Base-by-base conservation (phyloP, 2,113 vertebrate species). In the Myotis lucifugus region DNA sequence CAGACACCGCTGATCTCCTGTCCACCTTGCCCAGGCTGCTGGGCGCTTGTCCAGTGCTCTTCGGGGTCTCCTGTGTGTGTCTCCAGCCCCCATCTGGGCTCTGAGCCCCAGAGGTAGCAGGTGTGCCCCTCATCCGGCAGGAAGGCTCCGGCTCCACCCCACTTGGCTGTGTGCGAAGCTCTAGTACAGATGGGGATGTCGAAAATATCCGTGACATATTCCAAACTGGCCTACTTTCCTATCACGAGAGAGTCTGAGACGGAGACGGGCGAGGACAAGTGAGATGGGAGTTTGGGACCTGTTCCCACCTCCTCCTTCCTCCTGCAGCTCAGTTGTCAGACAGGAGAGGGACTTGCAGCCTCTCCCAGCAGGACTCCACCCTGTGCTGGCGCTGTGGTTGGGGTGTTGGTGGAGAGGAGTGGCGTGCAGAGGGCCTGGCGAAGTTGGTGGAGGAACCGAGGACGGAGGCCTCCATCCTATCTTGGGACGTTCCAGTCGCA, bases 131-230 rank as follows among this genome's bases (percentile, higher is more conserved):
- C 48, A 46, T 48, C 56, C 72, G 2, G 85, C 90, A 91, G 84
- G 90, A 84, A 95, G 90, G 61, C 90, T 78, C 70, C 34, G 56
- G 88, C 92, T 86, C 96, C 90, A 10, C 95, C 97, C 93, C 1
- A 19, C 90, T 90, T 93, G 95, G 93, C 95, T 52, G 54, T 21
- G 23, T 6, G 25, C 5, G 4, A 29, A 86, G 78, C 95, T 92
- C 8, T 52, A 48, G 95, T 97, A 70, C 97, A 97, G 97, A 97
- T 96, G 97, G 97, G 97, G 96, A 95, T 95, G 97, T 97, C n/a
- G 92, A 97, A 97, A 97, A 97, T 97, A 97, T 97, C 97, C 69
- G 64, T 97, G 97, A 96, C 97, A 96, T 97, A 97, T 97, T 97
- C 94, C 96, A 97, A 95, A 95, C 88, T 97, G 97, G 96, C 97